Evolutionary conservation across 2,797 vertebrate genomes (phyloP).

Genomic region (Morelia viridis): DNA sequence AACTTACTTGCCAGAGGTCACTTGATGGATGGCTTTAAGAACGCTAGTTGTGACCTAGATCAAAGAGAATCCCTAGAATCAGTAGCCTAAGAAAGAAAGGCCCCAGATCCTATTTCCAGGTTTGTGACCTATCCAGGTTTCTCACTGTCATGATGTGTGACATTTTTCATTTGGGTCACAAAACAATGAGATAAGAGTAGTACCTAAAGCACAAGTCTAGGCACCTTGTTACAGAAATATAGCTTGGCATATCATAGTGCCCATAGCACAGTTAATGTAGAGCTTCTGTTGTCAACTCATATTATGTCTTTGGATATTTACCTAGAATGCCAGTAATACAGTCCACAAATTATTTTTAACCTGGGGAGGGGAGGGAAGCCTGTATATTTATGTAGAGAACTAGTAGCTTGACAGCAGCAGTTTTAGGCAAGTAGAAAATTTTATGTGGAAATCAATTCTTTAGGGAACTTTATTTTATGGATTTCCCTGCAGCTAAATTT

Average conservation of each 20-base stretch:
- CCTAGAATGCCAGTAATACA: conserved; percentile 49
- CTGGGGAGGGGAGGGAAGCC: conserved; percentile 36
- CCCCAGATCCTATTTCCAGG: conserved; percentile 42
- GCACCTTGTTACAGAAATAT: conserved; percentile 28
- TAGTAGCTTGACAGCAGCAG: conserved; percentile 63
- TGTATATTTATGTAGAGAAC: conserved; percentile 70
- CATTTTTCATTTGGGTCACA: conserved; percentile 44
- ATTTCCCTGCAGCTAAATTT: conserved; percentile 75
- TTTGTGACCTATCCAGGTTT: conserved; percentile 48
- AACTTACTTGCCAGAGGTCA: conserved; percentile 28
- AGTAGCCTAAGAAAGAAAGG: conserved; percentile 52
- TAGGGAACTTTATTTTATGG: conserved; percentile 74
- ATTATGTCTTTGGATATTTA: conserved; percentile 49
- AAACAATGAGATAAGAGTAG: conserved; percentile 26
- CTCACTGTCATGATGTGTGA: conserved; percentile 40
- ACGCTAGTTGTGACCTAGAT: conserved; percentile 50
- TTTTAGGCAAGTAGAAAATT: conserved; percentile 78
- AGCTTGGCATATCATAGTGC: background rate
- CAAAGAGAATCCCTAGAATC: conserved; percentile 34
- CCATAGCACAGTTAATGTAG: conserved; percentile 41
- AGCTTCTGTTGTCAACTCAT: conserved; percentile 56
- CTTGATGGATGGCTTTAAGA: background rate
- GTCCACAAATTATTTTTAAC: conserved; percentile 67
- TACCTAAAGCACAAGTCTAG: conserved; percentile 34
- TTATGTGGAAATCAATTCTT: conserved; percentile 81